A percentile compares a stretch with the other conserved stretches of the same genome.
Evolutionary conservation across 2,888 invertebrate species (phyloP).

Genomic region (Abrostola triplasia): DNA sequence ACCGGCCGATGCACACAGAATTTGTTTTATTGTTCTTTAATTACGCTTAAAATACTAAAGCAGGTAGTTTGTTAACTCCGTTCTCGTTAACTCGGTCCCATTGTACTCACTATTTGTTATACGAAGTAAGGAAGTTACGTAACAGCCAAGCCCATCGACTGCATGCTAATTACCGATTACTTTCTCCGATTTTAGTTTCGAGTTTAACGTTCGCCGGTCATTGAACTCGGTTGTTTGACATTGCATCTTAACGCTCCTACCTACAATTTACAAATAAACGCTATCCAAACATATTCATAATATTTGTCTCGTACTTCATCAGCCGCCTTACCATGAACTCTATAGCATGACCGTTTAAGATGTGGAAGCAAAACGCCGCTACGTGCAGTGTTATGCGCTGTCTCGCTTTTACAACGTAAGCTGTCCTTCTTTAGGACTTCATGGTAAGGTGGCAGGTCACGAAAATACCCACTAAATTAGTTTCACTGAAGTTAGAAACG

Average conservation of each 20-base stretch:
- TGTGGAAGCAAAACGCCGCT: no score
- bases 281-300: not conserved
- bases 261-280: not conserved
- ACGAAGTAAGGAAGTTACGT: conserved; percentile 61
- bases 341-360: no score
- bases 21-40: conserved; percentile 35
- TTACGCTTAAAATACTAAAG: conserved; percentile 16
- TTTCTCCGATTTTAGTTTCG: conserved; percentile 67
- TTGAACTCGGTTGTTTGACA: conserved; percentile 49
- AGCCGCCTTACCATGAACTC: no score
- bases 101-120: conserved; percentile 43
- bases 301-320: no score
- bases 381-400: no score
- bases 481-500: conserved; percentile 28
- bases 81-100: conserved; percentile 13
- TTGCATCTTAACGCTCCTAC: conserved; percentile 4
- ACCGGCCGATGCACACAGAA: conserved; percentile 49
- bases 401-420: no score
- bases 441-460: no score
- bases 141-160: conserved; percentile 61
- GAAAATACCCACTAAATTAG: conserved; percentile 7
- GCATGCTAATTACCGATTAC: conserved; percentile 73
- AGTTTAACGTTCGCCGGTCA: conserved; percentile 42
- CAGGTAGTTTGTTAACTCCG: conserved; percentile 8
- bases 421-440: no score